Base-by-base conservation (phyloP, 2,113 vertebrate genomes). In the Cathartes aura region DNA sequence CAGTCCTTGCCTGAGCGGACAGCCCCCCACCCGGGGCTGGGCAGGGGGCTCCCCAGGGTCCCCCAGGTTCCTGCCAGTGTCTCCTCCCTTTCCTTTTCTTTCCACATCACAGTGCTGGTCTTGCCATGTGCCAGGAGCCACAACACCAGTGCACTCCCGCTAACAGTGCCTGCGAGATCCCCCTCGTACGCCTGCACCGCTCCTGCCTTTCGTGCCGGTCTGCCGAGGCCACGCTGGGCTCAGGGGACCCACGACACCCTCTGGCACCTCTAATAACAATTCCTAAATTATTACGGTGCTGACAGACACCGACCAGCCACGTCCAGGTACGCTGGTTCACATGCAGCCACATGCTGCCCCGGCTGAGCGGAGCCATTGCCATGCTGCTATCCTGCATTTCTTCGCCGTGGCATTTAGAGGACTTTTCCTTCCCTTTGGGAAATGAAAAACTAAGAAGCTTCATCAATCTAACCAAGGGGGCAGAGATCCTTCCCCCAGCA, bases 111-210 rank as follows among this genome's bases (percentile, higher is more conserved):
- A 15, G 47, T 4, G 26, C 23, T 1, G 0, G 67, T 50, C 47
- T 50, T 9, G 3, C 34, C 47, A 7, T 5, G 13, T 50, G 67
- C 47, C n/a, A 38, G 27, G n/a, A 71, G 67, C 47, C 67, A 15
- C 47, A 15, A 11, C 67, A 50, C 24, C 4, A 9, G 34, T 9
- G 2, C 1, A 13, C 9, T 50, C 34, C 47, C 2, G 3, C 67
- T 38, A 29, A 29, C n/a, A 32, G 36, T 8, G 6, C 36, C 48
- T 22, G 48, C 4, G 6, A 72, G 68, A 40, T 29, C 38, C 38
- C 30, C 52, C 6, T 26, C 52, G 3, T 48, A 48, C 38, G 29
- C 52, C 30, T 15, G 36, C 59, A 32, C 15, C 6, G 2, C n/a
- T 52, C 76, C 60, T 53, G 76, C 60, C 48, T 53, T 53, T 10